A percentile compares a stretch with the other conserved stretches of the same genome.
phyloP scores from a whole-genome alignment of 2,113 vertebrate genomes.

The Apaloderma vittatum region DNA sequence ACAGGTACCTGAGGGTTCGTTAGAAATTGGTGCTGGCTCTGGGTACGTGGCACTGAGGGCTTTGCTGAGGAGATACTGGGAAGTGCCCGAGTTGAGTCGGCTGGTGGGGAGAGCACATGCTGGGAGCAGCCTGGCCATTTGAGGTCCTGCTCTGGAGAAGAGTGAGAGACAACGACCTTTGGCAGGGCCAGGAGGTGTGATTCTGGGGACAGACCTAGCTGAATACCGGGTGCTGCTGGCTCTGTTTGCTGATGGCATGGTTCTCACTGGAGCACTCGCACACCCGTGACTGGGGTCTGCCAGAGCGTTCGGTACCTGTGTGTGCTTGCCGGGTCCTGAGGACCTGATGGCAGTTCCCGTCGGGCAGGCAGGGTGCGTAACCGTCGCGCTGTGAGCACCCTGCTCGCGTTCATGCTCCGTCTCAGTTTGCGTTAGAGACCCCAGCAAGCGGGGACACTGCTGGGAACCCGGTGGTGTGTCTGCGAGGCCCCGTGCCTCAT shows the following conservation, averaged over 20 bases:
- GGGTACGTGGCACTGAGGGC: too few relatives aligned
- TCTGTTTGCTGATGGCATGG: neutral
- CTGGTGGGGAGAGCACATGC: neutral
- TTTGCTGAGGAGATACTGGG: neutral
- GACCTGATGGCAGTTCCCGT: neutral
- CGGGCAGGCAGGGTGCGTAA: rapidly evolving
- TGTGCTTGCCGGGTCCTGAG: neutral
- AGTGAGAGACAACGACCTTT: neutral
- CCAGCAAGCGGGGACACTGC: neutral
- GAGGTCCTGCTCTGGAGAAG: neutral
- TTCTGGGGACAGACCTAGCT: too few relatives aligned
- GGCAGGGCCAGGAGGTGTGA: neutral
- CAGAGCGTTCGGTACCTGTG: neutral
- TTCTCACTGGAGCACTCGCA: neutral
- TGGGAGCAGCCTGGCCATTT: neutral
- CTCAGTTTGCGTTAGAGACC: neutral
- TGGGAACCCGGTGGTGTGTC: neutral
- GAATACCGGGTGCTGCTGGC: neutral
- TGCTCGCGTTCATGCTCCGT: neutral
- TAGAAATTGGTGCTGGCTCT: neutral
- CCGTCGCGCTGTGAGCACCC: neutral
- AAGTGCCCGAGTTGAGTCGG: neutral
- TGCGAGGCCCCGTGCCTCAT: neutral
- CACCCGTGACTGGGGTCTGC: neutral
- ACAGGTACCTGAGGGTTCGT: neutral